Evolutionary conservation across 2,113 vertebrate genomes (phyloP), one percentile per base, ranked within the genome.

Genomic region (Chaetorhynchus papuensis): DNA sequence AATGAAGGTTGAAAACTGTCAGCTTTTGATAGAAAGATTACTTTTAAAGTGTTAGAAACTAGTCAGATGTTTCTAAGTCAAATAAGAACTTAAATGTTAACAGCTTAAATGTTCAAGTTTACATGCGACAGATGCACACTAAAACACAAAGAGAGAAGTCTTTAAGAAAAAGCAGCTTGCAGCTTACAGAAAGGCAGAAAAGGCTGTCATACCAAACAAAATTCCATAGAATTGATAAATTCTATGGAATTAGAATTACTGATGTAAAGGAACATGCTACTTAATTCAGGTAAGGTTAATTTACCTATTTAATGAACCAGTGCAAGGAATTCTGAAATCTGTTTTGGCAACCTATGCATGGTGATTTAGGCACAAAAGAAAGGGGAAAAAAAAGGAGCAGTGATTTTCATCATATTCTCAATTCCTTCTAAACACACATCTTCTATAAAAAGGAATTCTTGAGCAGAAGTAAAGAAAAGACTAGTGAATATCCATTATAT

Each of bases 1-100:
- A 94, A 90, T 37, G 66, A 93, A 82, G 26, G 78, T 56, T 91
- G 74, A 82, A 90, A 93, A 90, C 65, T 93, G 92, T 69, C 87
- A 94, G 31, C 7, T 87, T 95, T 82, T 90, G 90, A 93, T 79
- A 79, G 65, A 59, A 94, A 91, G 70, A 95, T 90, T 89, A 79
- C 56, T 95, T 95, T 59, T 53, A 19, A 94, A 79, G 49, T 42
- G 28, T n/a, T 78, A 89, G 56, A 91, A 89, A 70, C 33, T 59
- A 78, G 31, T 84, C 77, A 79, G 35, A 79, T 7, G 1, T 76
- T 87, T 61, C 26, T n/a, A 91, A 83, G 14, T 37, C n/a, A 82
- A 89, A 54, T 37, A 53, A 79, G 44, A 94, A n/a, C 15, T 54
- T 53, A 53, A 53, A 91, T 18, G 35, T 76, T 60, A 87, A 85